A percentile compares a stretch with the other conserved stretches of the same genome.
These are phyloP conservation scores for Nephotettix cincticeps DNA, from an alignment of 1,140 invertebrate species.

Conservation along the genomic window DNA sequence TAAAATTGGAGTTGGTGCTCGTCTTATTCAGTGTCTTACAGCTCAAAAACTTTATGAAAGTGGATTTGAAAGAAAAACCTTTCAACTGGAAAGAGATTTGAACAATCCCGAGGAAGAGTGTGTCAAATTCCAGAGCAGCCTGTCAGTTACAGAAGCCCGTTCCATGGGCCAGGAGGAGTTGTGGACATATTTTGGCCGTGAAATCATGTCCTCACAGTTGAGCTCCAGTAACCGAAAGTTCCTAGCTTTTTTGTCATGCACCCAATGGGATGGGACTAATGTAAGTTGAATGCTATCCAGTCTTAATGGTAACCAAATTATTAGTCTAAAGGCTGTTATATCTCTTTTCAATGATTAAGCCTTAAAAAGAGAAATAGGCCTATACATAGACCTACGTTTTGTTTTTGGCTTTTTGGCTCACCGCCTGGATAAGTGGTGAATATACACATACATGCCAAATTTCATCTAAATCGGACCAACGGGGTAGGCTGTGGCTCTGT, in stretches of 20 bases:
- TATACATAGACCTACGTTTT: too few relatives aligned
- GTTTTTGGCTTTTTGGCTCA: too few relatives aligned
- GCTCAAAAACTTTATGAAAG: conserved; percentile 86
- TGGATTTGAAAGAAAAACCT: conserved; percentile 76
- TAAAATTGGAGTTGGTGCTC: conserved; percentile 73
- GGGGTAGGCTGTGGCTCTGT: too few relatives aligned
- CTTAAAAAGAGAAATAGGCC: too few relatives aligned
- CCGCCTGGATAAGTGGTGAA: too few relatives aligned
- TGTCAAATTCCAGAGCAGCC: conserved; percentile 66
- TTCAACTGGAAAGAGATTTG: conserved; percentile 68
- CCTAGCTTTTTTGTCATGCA: conserved; percentile 86
- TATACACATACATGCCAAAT: too few relatives aligned
- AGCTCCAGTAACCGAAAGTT: conserved; percentile 74
- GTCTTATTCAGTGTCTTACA: conserved; percentile 81
- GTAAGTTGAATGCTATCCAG: neutral
- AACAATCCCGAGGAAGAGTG: conserved; percentile 56
- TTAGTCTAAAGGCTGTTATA: too few relatives aligned
- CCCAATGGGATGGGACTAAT: conserved; percentile 65
- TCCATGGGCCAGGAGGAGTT: conserved; percentile 74
- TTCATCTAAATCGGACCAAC: too few relatives aligned
- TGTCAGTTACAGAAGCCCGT: conserved; percentile 69
- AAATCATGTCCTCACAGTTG: conserved; percentile 67
- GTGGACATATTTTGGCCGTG: conserved; percentile 80
- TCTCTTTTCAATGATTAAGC: too few relatives aligned
- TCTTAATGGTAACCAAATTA: too few relatives aligned